Evolutionary conservation across 1,140 invertebrate genomes (phyloP).

Genomic region (Drosophila ironensis): DNA sequence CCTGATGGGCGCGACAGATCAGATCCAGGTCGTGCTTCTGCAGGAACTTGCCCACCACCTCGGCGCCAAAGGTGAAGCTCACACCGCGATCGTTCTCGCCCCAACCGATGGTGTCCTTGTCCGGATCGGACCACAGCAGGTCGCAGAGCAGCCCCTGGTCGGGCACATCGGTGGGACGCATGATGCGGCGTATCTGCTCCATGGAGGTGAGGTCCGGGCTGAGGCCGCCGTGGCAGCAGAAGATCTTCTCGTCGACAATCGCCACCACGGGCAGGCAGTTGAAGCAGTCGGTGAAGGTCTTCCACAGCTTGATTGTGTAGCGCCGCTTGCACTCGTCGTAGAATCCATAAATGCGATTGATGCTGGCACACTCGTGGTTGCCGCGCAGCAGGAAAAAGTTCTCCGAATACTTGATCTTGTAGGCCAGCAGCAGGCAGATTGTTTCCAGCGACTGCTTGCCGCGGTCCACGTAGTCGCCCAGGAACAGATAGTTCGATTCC

Average conservation of each 20-base stretch:
- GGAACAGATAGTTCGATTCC: conserved; percentile 99
- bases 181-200: conserved; percentile 94
- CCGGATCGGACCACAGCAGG: conserved; percentile 98
- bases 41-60: conserved; percentile 96
- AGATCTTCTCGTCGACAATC: conserved; percentile 98
- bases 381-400: conserved; percentile 93
- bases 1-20: conserved; percentile 98
- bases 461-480: conserved; percentile 93
- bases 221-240: conserved; percentile 97
- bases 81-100: conserved; percentile 98
- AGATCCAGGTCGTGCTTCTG: conserved; percentile 97
- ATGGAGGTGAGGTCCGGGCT: conserved; percentile 94
- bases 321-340: conserved; percentile 98
- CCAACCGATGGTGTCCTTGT: conserved; percentile 94
- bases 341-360: conserved; percentile 96
- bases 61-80: conserved; percentile 96
- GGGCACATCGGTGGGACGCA: conserved; percentile 95
- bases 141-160: conserved; percentile 97
- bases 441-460: conserved; percentile 94
- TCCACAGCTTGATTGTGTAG: conserved; percentile 99
- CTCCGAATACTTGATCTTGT: conserved; percentile 96
- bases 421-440: conserved; percentile 95
- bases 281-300: conserved; percentile 99
- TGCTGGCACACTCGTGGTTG: conserved; percentile 94
- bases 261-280: conserved; percentile 98